Base-by-base conservation (phyloP, 1,140 invertebrate species). In the Bombus superbus region DNA sequence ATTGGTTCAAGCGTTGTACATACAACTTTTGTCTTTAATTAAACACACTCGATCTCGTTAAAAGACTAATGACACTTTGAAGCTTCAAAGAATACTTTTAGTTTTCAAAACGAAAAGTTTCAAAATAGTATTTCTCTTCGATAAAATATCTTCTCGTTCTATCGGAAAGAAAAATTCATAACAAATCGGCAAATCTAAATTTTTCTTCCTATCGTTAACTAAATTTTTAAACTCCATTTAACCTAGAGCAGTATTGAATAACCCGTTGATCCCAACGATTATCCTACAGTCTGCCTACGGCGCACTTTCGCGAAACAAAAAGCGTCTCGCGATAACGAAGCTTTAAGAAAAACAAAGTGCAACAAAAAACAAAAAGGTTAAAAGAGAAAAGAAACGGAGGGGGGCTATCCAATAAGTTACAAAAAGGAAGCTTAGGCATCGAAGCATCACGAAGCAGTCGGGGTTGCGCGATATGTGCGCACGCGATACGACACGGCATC, bases 301-400 rank as follows among this genome's bases (percentile, higher is more conserved):
- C n/a, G 13, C n/a, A n/a, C 62, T 64, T 64, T n/a, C 11, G 13
- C 13, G 28, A n/a, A 32, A 18, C 11, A 77, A 77, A 40, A 62
- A 38, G 18, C 35, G 35, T 77, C 53, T 62, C 75, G 75, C 75
- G 75, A 77, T 42, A 77, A 77, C 75, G 75, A 77, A 42, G 38
- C 35, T 13, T 6, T 40, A 59, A 59, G 28, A 5, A 10, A 28
- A 62, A 62, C 59, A 62, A 62, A 62, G 59, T n/a, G 59, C 18
- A 53, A 53, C 18, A 53, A 53, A 53, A 53, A 53, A 53, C 18
- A 53, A 53, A 53, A 53, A 62, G 75, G 18, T 15, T 32, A 32
- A 77, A 11, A 40, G 75, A 62, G 25, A 40, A 68, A 62, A 28
- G 64, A 68, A 18, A 18, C 35, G 1, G 47, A 1, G 8, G 40